Percentiles rank a stretch among this genome's conserved stretches.
phyloP scores from a whole-genome alignment of 2,113 vertebrate species.

The Sitta europaea region DNA sequence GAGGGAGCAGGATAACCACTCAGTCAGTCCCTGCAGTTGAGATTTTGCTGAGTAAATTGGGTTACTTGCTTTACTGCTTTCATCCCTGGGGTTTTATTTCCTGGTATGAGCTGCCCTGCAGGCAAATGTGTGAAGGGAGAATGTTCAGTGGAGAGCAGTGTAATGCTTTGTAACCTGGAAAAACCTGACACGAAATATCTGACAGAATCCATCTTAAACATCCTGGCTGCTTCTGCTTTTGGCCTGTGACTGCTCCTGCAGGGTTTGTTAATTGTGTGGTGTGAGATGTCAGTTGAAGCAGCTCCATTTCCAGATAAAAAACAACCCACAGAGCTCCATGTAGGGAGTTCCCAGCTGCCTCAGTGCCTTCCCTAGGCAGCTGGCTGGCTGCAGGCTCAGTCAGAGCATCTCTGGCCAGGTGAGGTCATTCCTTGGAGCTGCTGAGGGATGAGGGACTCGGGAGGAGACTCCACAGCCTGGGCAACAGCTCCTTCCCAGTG shows the following conservation, averaged over 20 bases:
- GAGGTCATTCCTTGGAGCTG: neutral
- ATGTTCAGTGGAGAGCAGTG: neutral
- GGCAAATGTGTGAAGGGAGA: neutral
- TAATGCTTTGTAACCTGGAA: neutral
- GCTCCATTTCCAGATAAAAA: neutral
- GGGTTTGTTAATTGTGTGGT: neutral
- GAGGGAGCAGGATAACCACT: neutral
- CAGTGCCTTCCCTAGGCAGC: neutral
- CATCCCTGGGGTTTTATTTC: neutral
- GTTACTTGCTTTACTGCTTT: neutral
- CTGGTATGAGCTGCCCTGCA: neutral
- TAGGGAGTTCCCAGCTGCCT: neutral
- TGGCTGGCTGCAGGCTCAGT: neutral
- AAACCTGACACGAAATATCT: neutral
- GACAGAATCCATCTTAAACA: neutral
- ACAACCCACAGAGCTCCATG: neutral
- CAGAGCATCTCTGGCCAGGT: neutral
- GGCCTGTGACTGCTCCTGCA: neutral
- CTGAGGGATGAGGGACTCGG: fast-evolving
- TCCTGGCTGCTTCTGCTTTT: neutral
- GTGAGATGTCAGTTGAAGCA: neutral
- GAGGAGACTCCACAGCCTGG: neutral
- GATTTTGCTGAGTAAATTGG: neutral
- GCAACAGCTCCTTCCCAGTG: neutral
- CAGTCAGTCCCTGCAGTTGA: neutral